These are phyloP conservation scores for Acrobasis suavella DNA, from an alignment of 2,888 invertebrate species.

Conservation along the genomic window DNA sequence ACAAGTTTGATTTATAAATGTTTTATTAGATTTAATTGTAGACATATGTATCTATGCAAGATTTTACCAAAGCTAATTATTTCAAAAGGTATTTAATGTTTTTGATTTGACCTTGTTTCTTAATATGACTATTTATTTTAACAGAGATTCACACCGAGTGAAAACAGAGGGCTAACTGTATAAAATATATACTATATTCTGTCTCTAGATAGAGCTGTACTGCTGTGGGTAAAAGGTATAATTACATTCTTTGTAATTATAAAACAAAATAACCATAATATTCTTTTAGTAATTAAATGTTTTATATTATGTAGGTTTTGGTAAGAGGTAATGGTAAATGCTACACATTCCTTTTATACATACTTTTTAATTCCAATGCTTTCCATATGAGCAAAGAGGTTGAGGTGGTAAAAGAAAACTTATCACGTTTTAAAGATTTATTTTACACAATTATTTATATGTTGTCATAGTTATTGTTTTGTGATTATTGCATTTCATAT, in stretches of 20 bases:
- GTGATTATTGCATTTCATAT: not conserved
- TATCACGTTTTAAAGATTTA: not conserved
- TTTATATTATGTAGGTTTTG: not conserved
- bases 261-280: not conserved
- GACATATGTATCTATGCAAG: too few relatives aligned
- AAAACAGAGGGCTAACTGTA: too few relatives aligned
- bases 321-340: not conserved
- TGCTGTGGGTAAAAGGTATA: not conserved
- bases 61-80: too few relatives aligned
- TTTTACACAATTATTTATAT: not conserved
- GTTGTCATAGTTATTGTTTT: not conserved
- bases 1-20: too few relatives aligned
- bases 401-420: constrained; percentile 3
- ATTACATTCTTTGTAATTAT: not conserved
- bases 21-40: too few relatives aligned
- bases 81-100: too few relatives aligned
- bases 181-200: too few relatives aligned
- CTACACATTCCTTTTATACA: constrained; percentile 1
- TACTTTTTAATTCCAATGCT: not conserved
- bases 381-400: not conserved
- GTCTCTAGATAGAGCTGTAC: too few relatives aligned
- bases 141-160: too few relatives aligned
- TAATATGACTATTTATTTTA: too few relatives aligned
- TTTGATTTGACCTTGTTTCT: too few relatives aligned
- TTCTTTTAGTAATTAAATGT: not conserved